These are phyloP conservation scores for Tragelaphus buxtoni DNA, from an alignment of 2,113 vertebrate species.

Conservation along the genomic window DNA sequence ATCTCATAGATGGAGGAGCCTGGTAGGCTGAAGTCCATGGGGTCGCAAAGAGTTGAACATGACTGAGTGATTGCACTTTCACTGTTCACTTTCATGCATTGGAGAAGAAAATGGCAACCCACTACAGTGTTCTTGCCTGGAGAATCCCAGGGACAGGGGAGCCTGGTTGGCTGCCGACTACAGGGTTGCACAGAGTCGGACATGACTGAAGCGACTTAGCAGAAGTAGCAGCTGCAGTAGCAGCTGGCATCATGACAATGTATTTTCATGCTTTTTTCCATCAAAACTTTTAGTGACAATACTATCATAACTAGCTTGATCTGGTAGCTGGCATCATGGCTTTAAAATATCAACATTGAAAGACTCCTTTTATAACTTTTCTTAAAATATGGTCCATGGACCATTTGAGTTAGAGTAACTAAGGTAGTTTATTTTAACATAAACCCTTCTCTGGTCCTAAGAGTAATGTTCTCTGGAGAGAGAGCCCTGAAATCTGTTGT, in stretches of 20 bases:
- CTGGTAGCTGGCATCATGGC: background rate
- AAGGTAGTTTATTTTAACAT: background rate
- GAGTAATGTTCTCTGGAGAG: background rate
- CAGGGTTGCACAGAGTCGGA: too few relatives aligned
- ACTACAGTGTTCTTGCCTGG: too few relatives aligned
- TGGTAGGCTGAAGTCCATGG: too few relatives aligned
- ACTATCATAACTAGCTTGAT: background rate
- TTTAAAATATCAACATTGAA: background rate
- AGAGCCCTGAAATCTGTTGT: background rate
- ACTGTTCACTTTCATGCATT: too few relatives aligned
- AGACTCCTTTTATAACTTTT: background rate
- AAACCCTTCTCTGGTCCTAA: background rate
- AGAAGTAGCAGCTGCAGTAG: background rate
- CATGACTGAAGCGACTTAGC: too few relatives aligned
- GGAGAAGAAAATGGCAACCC: too few relatives aligned
- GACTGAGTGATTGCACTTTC: too few relatives aligned
- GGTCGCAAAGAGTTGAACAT: too few relatives aligned
- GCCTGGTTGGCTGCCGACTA: too few relatives aligned
- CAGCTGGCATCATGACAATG: background rate
- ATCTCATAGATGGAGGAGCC: too few relatives aligned
- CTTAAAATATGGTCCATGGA: background rate
- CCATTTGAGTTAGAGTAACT: background rate
- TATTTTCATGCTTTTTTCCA: background rate
- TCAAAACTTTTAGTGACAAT: background rate
- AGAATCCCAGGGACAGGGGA: too few relatives aligned